Evolutionary conservation across 2,797 vertebrate species (phyloP).

Genomic region (Propithecus perrieri): DNA sequence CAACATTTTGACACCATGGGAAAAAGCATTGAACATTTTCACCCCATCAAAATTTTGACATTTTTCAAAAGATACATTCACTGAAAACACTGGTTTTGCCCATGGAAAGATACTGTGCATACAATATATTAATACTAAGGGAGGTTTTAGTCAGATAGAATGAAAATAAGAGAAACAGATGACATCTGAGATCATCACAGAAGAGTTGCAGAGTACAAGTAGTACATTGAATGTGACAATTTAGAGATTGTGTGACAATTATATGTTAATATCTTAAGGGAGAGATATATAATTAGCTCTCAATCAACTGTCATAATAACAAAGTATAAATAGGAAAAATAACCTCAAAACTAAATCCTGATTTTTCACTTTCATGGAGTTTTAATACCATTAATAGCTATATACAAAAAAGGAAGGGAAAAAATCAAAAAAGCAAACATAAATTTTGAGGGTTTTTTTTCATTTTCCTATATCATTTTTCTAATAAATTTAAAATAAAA

Average conservation of each 20-base stretch:
- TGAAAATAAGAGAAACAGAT: not conserved
- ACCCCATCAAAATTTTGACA: conserved; percentile 50
- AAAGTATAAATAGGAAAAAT: not conserved
- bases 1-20: conserved; percentile 35
- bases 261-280: not conserved
- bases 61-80: conserved; percentile 48
- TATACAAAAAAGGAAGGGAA: not conserved
- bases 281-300: not conserved
- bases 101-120: not conserved
- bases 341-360: not conserved
- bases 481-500: not conserved
- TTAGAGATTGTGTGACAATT: not conserved
- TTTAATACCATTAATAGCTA: not conserved
- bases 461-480: not conserved
- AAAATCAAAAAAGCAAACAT: not conserved
- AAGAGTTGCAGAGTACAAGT: not conserved
- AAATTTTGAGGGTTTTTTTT: not conserved
- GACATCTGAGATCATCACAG: not conserved
- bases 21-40: conserved; percentile 16
- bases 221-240: not conserved
- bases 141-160: not conserved
- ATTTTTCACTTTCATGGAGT: not conserved
- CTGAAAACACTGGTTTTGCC: not conserved
- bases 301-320: not conserved
- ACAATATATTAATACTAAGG: not conserved